Percentiles rank a stretch among this genome's conserved stretches.
phyloP scores from a whole-genome alignment of 2,888 invertebrate genomes.

The Coleophora deauratella region DNA sequence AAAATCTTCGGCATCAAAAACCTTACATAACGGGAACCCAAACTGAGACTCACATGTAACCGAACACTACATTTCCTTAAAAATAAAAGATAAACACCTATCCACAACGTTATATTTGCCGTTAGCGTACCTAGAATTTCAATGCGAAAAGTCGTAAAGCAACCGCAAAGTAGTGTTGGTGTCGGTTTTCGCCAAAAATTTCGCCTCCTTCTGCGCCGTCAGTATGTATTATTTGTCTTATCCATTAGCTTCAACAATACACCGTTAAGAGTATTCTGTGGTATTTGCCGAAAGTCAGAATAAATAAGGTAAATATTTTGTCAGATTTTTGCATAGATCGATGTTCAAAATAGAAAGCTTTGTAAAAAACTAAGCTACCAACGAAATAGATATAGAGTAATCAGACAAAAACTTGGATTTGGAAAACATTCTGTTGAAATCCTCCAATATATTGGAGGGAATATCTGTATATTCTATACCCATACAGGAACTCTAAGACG shows the following conservation, averaged over 20 bases:
- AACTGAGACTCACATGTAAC: conserved; percentile 31
- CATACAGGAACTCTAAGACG: no score
- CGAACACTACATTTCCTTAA: conserved; percentile 50
- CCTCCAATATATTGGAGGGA: no score
- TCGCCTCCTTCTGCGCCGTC: conserved; percentile 43
- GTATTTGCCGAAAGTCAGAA: conserved; percentile 15
- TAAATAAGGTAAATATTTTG: not conserved
- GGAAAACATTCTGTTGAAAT: no score
- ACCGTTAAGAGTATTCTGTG: conserved; percentile 51
- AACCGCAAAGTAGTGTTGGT: conserved; percentile 9
- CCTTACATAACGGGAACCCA: conserved; percentile 41
- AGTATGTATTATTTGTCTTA: conserved; percentile 56
- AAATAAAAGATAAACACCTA: conserved; percentile 36
- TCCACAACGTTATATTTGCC: conserved; percentile 3
- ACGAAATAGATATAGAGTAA: no score
- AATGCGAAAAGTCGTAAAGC: not conserved
- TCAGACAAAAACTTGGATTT: no score
- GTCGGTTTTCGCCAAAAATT: conserved; percentile 31
- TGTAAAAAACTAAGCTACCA: no score
- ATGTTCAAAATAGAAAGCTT: no score
- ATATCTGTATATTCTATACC: no score
- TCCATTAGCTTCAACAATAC: conserved; percentile 51
- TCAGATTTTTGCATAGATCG: no score
- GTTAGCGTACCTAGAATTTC: not conserved
- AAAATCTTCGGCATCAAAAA: conserved; percentile 8